These are phyloP conservation scores for Cygnus buccinator DNA, from an alignment of 2,113 vertebrate genomes.

Conservation along the genomic window DNA sequence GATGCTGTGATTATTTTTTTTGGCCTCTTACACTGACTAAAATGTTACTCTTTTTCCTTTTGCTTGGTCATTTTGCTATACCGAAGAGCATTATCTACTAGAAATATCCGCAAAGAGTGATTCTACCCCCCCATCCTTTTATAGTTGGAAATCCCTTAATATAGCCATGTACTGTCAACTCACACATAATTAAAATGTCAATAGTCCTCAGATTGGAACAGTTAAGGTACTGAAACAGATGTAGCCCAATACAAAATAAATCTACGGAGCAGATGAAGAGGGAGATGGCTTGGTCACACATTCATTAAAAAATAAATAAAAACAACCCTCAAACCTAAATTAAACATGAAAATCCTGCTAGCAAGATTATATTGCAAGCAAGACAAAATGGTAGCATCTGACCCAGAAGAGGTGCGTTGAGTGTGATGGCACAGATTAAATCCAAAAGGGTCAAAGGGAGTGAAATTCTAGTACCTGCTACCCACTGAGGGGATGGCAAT, in stretches of 20 bases:
- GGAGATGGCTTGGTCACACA: not conserved
- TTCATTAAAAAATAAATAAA: not conserved
- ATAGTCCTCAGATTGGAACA: slow-evolving; percentile 37
- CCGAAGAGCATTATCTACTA: not conserved
- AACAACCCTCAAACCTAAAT: not conserved
- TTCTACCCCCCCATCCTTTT: not conserved
- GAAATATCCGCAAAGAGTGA: slow-evolving; percentile 4
- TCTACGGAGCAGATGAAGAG: not conserved
- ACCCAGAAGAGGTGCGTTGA: rapidly evolving
- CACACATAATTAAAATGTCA: slow-evolving; percentile 51
- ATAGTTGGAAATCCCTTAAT: slow-evolving; percentile 17
- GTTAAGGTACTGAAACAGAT: slow-evolving; percentile 38
- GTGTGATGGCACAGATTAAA: not conserved
- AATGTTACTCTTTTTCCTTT: not conserved
- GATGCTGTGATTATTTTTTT: slow-evolving; percentile 43
- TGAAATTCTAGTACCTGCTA: not conserved
- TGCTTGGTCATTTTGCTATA: not conserved
- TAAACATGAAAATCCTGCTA: not conserved
- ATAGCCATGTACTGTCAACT: slow-evolving; percentile 33
- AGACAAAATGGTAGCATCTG: rapidly evolving
- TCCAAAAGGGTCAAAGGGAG: not conserved
- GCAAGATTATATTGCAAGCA: not conserved
- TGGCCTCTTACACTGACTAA: not conserved
- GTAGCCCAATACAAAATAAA: slow-evolving; percentile 25
- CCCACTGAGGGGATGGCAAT: not conserved